Conservation (phyloP, 2,888 invertebrate species). For the Taphrorychus bicolor region DNA sequence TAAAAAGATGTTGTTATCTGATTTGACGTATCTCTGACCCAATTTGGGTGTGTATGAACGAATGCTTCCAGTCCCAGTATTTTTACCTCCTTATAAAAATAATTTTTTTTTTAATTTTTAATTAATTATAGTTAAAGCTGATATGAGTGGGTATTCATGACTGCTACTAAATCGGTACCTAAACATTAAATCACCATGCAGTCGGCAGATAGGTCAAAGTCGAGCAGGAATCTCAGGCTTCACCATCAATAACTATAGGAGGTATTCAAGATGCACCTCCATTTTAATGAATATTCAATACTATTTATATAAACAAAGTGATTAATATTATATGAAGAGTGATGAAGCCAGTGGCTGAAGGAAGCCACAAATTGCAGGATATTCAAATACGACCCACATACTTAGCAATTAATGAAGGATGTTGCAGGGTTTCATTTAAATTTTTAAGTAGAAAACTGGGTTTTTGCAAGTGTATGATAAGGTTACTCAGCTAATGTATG, state of each 20-base stretch:
- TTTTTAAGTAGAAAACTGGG: background rate
- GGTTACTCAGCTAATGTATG: no score
- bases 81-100: no score
- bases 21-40: no score
- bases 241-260: no score
- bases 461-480: no score
- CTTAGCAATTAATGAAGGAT: conserved; percentile 8
- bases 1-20: no score
- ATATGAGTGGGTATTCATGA: no score
- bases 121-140: no score
- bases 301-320: background rate
- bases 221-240: background rate
- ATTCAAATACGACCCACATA: conserved; percentile 5
- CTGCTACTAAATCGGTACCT: no score
- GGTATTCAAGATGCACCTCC: background rate
- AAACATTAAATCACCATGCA: background rate
- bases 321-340: background rate
- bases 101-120: no score
- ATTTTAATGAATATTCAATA: background rate
- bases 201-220: background rate
- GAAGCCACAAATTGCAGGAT: background rate
- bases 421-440: conserved; percentile 2
- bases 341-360: background rate
- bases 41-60: no score
- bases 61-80: no score